Evolutionary conservation across 1,140 invertebrate species (phyloP).

Genomic region (Cotesia chilonis): DNA sequence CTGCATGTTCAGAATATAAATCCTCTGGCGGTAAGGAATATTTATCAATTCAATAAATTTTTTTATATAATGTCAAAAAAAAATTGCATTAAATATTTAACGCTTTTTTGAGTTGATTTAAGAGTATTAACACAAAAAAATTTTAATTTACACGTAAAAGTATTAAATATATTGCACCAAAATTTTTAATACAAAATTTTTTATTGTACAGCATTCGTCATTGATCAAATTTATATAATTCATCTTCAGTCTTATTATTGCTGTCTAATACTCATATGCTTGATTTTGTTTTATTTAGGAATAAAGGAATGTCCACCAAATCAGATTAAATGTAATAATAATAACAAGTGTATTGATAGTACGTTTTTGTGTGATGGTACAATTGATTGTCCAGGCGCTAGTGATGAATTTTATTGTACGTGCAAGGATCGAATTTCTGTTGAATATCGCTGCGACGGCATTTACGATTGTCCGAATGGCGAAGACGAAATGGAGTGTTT

Average conservation of each 20-base stretch:
- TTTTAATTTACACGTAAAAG: no score
- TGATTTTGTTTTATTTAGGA: conserved; percentile 10
- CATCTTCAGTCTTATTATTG: neutral
- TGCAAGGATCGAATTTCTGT: conserved; percentile 73
- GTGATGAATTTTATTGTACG: conserved; percentile 80
- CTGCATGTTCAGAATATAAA: no score
- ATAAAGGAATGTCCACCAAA: conserved; percentile 25
- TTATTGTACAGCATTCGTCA: neutral
- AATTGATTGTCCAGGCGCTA: conserved; percentile 81
- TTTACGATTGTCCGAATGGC: conserved; percentile 73
- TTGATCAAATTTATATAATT: neutral
- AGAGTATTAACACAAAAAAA: no score
- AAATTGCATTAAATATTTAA: no score
- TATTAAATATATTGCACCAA: no score
- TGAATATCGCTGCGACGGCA: conserved; percentile 80
- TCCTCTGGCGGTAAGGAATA: no score
- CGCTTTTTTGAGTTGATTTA: no score
- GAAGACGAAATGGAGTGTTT: conserved; percentile 82
- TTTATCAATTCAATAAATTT: no score
- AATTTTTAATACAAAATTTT: neutral
- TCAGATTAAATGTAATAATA: conserved; percentile 38
- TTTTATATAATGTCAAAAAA: no score
- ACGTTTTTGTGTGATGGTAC: conserved; percentile 76
- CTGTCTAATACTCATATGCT: neutral
- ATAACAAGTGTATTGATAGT: conserved; percentile 69